These are phyloP conservation scores for Rostratula benghalensis DNA, from an alignment of 2,113 vertebrate species.

Conservation along the genomic window DNA sequence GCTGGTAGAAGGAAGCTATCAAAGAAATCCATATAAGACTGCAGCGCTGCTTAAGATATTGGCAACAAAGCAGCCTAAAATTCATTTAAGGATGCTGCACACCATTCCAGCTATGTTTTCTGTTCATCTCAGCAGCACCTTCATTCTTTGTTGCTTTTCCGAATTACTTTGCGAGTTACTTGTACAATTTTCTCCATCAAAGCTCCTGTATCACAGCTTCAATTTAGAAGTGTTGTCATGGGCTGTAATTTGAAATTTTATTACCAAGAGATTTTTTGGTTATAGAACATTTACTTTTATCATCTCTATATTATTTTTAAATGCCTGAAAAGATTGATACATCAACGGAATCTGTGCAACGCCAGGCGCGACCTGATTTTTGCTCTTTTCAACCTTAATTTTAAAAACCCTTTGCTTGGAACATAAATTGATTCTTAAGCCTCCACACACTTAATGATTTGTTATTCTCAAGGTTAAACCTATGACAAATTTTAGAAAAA, in stretches of 20 bases:
- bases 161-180: constrained; percentile 56
- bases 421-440: constrained; percentile 52
- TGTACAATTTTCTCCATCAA: constrained; percentile 71
- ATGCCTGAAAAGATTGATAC: constrained; percentile 69
- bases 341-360: constrained; percentile 36
- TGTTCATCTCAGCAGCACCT: constrained; percentile 52
- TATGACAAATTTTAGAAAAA: constrained; percentile 56
- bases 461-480: constrained; percentile 66
- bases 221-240: constrained; percentile 68
- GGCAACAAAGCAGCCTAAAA: constrained; percentile 39
- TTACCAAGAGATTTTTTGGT: constrained; percentile 68
- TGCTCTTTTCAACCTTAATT: constrained; percentile 29
- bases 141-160: constrained; percentile 60
- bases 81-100: constrained; percentile 49
- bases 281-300: constrained; percentile 74
- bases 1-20: background rate
- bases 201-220: constrained; percentile 64
- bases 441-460: constrained; percentile 27
- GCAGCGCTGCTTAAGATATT: constrained; percentile 31
- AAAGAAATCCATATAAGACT: constrained; percentile 32
- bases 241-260: constrained; percentile 70
- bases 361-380: background rate
- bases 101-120: constrained; percentile 47
- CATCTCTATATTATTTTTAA: constrained; percentile 70
- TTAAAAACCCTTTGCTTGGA: constrained; percentile 45